phyloP scores from a whole-genome alignment of 2,797 vertebrate species.

The Pseudomugil tenellus region DNA sequence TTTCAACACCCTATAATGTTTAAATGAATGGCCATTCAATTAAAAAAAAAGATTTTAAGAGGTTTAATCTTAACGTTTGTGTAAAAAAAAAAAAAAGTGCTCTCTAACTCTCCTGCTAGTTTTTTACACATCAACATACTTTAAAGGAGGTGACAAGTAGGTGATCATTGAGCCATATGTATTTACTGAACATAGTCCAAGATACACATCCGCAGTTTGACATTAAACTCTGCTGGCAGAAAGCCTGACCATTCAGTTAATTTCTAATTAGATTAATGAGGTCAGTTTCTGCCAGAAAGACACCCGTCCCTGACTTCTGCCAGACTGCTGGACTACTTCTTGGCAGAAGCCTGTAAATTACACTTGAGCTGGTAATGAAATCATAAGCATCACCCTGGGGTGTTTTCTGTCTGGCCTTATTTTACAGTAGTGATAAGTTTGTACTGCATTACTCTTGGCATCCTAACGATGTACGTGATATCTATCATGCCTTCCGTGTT shows the following conservation, averaged over 20 bases:
- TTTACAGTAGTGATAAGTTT: conserved; percentile 39
- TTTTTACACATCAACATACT: not conserved
- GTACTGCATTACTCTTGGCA: conserved; percentile 32
- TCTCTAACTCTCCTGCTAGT: too few relatives aligned
- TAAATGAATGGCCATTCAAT: too few relatives aligned
- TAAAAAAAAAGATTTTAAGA: too few relatives aligned
- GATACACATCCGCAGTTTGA: conserved; percentile 36
- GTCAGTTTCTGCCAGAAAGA: conserved; percentile 36
- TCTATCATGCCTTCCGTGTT: conserved; percentile 30
- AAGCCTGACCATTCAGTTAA: conserved; percentile 35
- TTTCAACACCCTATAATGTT: too few relatives aligned
- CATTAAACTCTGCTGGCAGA: conserved; percentile 32
- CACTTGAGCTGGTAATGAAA: conserved; percentile 49
- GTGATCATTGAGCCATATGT: not conserved
- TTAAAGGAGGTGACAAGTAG: not conserved
- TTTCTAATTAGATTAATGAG: conserved; percentile 53
- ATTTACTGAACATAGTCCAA: not conserved
- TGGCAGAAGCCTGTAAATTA: conserved; percentile 44
- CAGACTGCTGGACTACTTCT: conserved; percentile 40
- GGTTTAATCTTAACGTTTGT: too few relatives aligned
- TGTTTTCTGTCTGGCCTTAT: conserved; percentile 52
- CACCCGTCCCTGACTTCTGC: conserved; percentile 27
- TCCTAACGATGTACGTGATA: conserved; percentile 41
- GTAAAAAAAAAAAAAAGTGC: too few relatives aligned
- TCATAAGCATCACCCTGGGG: conserved; percentile 40